Conservation (phyloP, 2,797 vertebrate genomes). For the Hapalemur alaotrensis region DNA sequence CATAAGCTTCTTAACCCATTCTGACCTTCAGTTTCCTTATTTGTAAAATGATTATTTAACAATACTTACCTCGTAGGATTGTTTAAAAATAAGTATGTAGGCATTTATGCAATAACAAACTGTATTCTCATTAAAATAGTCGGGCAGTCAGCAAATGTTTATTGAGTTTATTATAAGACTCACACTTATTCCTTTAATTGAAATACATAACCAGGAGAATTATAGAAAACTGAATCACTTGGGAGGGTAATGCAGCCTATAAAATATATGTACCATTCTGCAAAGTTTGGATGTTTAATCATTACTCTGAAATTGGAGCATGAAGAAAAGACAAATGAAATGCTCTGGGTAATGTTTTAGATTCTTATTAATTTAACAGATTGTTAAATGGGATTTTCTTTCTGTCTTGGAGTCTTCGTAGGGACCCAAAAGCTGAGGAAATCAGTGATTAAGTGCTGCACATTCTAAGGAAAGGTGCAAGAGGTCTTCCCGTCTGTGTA, state of each 20-base stretch:
- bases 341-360: neutral
- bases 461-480: neutral
- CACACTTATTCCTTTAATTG: constrained; percentile 33
- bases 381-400: constrained; percentile 17
- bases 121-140: constrained; percentile 34
- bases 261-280: constrained; percentile 19
- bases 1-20: neutral
- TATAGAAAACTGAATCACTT: neutral
- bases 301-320: constrained; percentile 24
- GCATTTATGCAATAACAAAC: constrained; percentile 24
- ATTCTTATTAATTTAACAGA: constrained; percentile 14
- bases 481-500: neutral
- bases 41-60: neutral
- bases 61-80: neutral
- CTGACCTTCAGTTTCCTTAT: neutral
- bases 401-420: neutral
- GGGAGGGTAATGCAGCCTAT: neutral
- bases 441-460: neutral
- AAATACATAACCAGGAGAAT: constrained; percentile 32
- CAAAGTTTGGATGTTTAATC: constrained; percentile 53
- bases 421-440: neutral
- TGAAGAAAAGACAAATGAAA: constrained; percentile 46
- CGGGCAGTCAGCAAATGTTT: constrained; percentile 9
- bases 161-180: constrained; percentile 31
- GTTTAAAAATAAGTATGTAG: neutral